Conservation (phyloP, 1,140 invertebrate species). For the Wiebesia pumilae region DNA sequence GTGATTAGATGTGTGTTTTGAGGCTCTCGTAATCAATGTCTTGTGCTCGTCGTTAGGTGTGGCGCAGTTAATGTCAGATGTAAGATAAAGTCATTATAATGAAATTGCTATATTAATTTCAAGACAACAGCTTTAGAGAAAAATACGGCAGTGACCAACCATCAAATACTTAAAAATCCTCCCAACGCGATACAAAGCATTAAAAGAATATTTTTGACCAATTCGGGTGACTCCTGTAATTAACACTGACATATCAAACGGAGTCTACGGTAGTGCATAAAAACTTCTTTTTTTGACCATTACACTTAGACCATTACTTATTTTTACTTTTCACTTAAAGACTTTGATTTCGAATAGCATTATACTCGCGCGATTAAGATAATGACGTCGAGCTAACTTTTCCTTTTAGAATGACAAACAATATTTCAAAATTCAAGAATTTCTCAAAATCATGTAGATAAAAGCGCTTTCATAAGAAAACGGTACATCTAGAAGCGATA, state of each 20-base stretch:
- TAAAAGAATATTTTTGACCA: constrained; percentile 51
- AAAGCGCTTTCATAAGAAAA: constrained; percentile 27
- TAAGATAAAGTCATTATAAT: constrained; percentile 48
- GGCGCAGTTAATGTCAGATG: constrained; percentile 47
- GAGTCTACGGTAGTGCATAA: constrained; percentile 7
- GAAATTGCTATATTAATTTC: constrained; percentile 42
- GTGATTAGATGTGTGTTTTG: constrained; percentile 58
- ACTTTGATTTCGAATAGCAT: neutral
- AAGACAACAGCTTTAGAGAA: constrained; percentile 41
- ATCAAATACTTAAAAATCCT: constrained; percentile 31
- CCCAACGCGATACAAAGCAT: constrained; percentile 14
- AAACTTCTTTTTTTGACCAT: neutral
- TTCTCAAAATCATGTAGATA: constrained; percentile 48
- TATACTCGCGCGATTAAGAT: neutral
- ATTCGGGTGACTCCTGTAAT: constrained; percentile 42
- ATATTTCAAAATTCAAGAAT: constrained; percentile 51
- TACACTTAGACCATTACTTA: neutral
- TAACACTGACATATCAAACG: constrained; percentile 51
- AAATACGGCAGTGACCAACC: constrained; percentile 49
- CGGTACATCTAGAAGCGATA: constrained; percentile 4
- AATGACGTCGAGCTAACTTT: neutral
- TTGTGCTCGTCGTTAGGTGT: constrained; percentile 43
- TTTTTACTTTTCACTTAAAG: neutral
- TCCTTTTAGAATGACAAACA: neutral
- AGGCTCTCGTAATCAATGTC: constrained; percentile 54